Evolutionary conservation across 1,140 invertebrate species (phyloP), one percentile per base, ranked within the genome.

Genomic region (Theocolax elegans): DNA sequence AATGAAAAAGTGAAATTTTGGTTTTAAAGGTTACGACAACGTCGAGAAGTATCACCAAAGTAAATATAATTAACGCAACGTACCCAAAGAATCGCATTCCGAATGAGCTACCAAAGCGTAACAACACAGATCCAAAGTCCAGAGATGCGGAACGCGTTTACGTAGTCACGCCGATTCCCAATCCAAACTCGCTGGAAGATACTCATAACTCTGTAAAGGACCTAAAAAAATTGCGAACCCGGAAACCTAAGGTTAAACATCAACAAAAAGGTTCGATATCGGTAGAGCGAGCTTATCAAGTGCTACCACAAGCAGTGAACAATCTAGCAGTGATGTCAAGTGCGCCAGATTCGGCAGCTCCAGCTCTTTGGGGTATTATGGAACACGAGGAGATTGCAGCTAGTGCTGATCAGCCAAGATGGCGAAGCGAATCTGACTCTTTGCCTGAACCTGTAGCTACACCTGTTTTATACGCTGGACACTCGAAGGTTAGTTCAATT

Each of bases 271-370:
- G 75, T n/a, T 80, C 74, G 29, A 79, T 79, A 6, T 75, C 76
- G 7, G 79, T 84, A 17, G 85, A 85, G 42, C 79, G 78, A 40
- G 83, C 82, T 1, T 85, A 86, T 59, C 85, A 85, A 58, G 83
- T 86, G 10, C 70, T 86, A 25, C 85, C 85, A 0, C 82, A 86
- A 54, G 85, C 85, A 12, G 85, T 86, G 10, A 86, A 86, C 64
- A 83, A 83, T 76, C 74, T 86, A 4, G 84, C 81, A 9, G 79
- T 84, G 7, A 79, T 79, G 10, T 80, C 83, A 0, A 84, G 80
- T 1, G 79, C 80, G 3, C 82, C 82, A 0, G 83, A 84, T 1
- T 80, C 75, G 2, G 58, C 78, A 17, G 78, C 83, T 12, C 76
- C 79, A 19, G 78, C 83, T 9, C 74, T 84, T 6, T 86, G 85